Evolutionary conservation across 2,113 vertebrate species (phyloP).

Genomic region (Anseranas semipalmata): DNA sequence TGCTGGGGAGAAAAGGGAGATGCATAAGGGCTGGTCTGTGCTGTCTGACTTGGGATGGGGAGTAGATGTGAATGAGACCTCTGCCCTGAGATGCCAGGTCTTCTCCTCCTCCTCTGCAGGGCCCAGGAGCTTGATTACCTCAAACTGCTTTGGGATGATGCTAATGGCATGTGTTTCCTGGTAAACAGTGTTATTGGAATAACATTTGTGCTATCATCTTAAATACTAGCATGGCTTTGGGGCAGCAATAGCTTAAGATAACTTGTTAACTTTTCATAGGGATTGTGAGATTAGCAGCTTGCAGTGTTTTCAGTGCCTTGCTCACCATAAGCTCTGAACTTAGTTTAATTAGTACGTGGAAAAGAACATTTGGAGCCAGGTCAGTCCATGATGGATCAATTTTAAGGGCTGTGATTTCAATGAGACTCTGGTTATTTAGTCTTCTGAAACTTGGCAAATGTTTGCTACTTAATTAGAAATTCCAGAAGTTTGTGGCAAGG

Average conservation of each 20-base stretch:
- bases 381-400: not conserved
- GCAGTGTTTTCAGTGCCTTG: not conserved
- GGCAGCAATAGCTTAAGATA: not conserved
- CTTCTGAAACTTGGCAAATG: conserved; percentile 1
- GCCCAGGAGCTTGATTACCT: not conserved
- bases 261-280: not conserved
- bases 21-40: not conserved
- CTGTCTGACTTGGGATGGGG: not conserved
- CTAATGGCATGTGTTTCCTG: not conserved
- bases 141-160: not conserved
- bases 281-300: not conserved
- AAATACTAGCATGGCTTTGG: not conserved
- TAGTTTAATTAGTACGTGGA: not conserved
- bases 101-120: not conserved
- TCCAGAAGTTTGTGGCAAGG: not conserved
- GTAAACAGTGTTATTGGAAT: not conserved
- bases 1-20: not conserved
- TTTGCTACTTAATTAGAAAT: conserved; percentile 22
- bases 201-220: not conserved
- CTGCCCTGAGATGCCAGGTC: not conserved
- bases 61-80: not conserved
- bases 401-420: conserved; percentile 28
- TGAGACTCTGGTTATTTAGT: not conserved
- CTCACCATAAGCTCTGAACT: not conserved
- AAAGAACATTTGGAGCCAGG: not conserved